Evolutionary conservation across 2,113 vertebrate species (phyloP).

Genomic region (Gasterosteus nipponicus): DNA sequence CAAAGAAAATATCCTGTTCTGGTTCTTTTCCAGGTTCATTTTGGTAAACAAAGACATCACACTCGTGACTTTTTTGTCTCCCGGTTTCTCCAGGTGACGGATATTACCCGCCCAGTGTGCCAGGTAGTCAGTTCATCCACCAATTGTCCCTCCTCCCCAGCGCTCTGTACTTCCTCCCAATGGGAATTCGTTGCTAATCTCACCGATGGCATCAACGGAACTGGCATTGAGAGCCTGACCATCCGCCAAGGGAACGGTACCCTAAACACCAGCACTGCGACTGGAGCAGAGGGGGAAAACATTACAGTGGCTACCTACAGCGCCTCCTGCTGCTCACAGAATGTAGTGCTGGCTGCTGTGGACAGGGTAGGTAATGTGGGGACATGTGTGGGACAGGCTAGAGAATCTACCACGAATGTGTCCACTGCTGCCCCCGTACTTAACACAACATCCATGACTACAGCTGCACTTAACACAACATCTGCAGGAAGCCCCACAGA

Average conservation of each 20-base stretch:
- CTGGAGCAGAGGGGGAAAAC: conserved; percentile 41
- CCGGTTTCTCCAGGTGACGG: conserved; percentile 63
- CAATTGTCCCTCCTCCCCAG: conserved; percentile 34
- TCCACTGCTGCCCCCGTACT: neutral
- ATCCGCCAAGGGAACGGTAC: conserved; percentile 67
- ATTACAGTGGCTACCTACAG: conserved; percentile 65
- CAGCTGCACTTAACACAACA: conserved; percentile 16
- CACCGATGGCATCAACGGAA: conserved; percentile 71
- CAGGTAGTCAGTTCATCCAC: conserved; percentile 29
- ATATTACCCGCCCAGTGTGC: conserved; percentile 66
- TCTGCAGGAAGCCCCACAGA: conserved; percentile 31
- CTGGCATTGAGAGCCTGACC: conserved; percentile 64
- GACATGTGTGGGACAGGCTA: conserved; percentile 73
- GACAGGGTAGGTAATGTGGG: conserved; percentile 76
- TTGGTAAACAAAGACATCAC: neutral
- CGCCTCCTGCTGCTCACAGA: conserved; percentile 74
- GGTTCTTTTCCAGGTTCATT: neutral
- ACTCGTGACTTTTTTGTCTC: neutral
- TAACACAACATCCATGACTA: neutral
- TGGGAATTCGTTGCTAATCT: conserved; percentile 72
- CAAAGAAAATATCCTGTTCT: neutral
- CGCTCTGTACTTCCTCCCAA: conserved; percentile 52
- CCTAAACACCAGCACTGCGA: conserved; percentile 57
- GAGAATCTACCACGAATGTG: conserved; percentile 28
- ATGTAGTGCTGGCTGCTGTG: conserved; percentile 68